Base-by-base conservation (phyloP, 2,888 invertebrate species). In the Dasysyrphus albostriatus region DNA sequence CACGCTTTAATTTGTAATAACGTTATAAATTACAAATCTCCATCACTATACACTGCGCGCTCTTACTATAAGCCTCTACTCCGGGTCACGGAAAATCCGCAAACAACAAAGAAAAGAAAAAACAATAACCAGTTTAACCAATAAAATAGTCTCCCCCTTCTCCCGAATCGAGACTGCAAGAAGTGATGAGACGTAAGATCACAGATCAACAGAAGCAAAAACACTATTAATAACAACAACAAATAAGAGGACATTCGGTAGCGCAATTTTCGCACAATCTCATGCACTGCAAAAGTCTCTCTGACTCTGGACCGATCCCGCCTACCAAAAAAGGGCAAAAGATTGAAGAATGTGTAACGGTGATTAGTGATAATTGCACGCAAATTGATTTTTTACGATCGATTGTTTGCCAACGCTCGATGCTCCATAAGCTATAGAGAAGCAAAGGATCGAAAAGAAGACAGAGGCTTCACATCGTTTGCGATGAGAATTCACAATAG, bases 321-420 rank as follows among this genome's bases (percentile, higher is more conserved):
- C 58, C 67, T 49, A 4, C 87, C 87, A 83, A 87, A 87, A 87
- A 87, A 87, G 83, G 87, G 87, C 87, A 83, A 70, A 79, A 59
- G 75, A 83, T 83, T 75, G 78, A 75, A 70, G 78, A 87, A 87
- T 87, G 87, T 83, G 87, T 83, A 79, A 82, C 87, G 87, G 83
- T 87, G 83, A 87, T 87, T 87, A 87, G 87, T 72, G 87, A 83
- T 87, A 87, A 87, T 87, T 83, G 83, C 87, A 87, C 87, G 87
- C 87, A 87, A 87, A 87, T 83, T 87, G 87, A 87, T 87, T 83
- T 87, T 87, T 87, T 87, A 87, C 87, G 87, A 87, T 87, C 87
- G 67, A 87, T 87, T 87, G 83, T 87, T 67, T 12, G 51, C 59
- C 73, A 19, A 12, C 24, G 24, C 10, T 4, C 19, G 24, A 1